Evolutionary conservation across 2,113 vertebrate genomes (phyloP), one percentile per base, ranked within the genome.

Genomic region (Chloropsis cyanopogon): DNA sequence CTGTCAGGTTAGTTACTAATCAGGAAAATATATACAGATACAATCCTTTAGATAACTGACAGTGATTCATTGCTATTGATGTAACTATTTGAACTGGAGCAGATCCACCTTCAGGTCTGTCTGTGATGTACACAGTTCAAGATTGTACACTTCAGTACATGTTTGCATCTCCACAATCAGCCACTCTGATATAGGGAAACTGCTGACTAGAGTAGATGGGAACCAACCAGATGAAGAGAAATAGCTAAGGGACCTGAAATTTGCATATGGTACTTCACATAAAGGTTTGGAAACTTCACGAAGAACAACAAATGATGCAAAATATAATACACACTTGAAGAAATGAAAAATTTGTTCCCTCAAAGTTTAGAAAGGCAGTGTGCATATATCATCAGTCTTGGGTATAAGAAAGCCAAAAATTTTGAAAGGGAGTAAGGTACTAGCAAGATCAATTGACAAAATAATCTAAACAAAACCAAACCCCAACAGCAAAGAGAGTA

Each of bases 271-370:
- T 78, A 24, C 15, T 81, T 92, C 9, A 2, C 41, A 14, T 25
- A 72, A 86, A 82, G 20, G n/a, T 88, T 91, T 91, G 71, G 35
- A 93, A 81, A 86, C 46, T 63, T 94, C 81, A 95, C 54, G 82
- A 70, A 82, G 59, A 92, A 65, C 13, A 79, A 71, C 23, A 79
- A 70, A 89, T 59, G 4, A 68, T 59, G 21, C 35, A 79, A 88
- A 94, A 83, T 59, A 53, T 20, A 87, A 73, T n/a, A n/a, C 4
- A 28, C 0, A 2, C 49, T 82, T 90, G 42, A 87, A 88, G 26
- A 41, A 86, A 88, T 77, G 52, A 63, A 81, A 92, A 91, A 69
- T 14, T 50, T 87, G 63, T 77, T 33, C 46, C 37, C 42, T 69
- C 35, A 78, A 70, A 88, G 25, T 52, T 88, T 77, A 84, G 54